These are phyloP conservation scores for Eugnorisma glareosa DNA, from an alignment of 2,888 invertebrate genomes.

Conservation along the genomic window DNA sequence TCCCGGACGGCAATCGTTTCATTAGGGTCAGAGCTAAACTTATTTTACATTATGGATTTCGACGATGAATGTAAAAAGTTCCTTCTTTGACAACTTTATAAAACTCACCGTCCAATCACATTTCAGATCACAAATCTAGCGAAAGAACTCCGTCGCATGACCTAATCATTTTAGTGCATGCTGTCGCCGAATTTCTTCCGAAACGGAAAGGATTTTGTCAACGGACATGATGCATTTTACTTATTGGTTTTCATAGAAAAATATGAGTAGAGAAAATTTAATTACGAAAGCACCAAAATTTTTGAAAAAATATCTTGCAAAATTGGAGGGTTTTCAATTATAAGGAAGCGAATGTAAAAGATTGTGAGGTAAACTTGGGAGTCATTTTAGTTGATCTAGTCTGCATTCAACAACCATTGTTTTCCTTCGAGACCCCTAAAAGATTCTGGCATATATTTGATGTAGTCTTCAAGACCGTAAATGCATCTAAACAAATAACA, in stretches of 20 bases:
- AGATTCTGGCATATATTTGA: not conserved
- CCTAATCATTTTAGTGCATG: slow-evolving; percentile 13
- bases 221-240: not conserved
- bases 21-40: not conserved
- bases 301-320: not conserved
- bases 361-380: not conserved
- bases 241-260: not conserved
- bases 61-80: not conserved
- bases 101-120: not conserved
- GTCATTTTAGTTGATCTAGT: not conserved
- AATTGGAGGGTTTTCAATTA: not conserved
- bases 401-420: not conserved
- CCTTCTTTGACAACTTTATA: not conserved
- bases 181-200: slow-evolving; percentile 12
- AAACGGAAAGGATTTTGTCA: slow-evolving; percentile 2
- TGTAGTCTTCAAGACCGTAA: not conserved
- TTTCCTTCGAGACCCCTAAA: not conserved
- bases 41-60: not conserved
- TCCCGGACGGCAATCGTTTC: not conserved
- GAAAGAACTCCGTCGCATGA: slow-evolving; percentile 1
- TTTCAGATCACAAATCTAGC: not conserved
- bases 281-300: not conserved
- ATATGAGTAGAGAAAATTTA: not conserved
- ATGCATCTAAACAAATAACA: not conserved
- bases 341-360: not conserved